phyloP scores from a whole-genome alignment of 1,140 invertebrate genomes.

The Diuraphis noxia region DNA sequence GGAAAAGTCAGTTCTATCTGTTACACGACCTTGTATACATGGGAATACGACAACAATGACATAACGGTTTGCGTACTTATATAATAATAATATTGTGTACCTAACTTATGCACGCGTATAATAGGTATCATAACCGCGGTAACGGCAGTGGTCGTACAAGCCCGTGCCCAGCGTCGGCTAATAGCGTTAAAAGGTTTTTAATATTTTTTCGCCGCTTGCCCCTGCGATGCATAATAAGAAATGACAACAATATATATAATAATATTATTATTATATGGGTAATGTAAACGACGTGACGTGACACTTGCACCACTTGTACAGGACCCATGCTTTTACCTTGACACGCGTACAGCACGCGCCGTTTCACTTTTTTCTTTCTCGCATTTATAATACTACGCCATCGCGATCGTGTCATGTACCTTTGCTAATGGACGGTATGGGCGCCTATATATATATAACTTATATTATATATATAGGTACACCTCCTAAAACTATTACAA shows the following conservation, averaged over 20 bases:
- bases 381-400: neutral
- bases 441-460: neutral
- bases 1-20: too few relatives aligned
- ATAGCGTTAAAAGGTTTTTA: conserved; percentile 50
- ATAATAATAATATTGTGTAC: too few relatives aligned
- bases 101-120: neutral
- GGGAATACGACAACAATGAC: neutral
- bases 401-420: neutral
- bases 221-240: neutral
- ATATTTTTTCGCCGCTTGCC: neutral
- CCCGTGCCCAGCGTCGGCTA: conserved; percentile 42
- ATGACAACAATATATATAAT: neutral
- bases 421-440: conserved; percentile 22
- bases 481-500: neutral
- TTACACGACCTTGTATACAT: too few relatives aligned
- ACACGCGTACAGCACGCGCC: conserved; percentile 38
- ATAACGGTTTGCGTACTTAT: neutral
- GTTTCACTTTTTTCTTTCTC: neutral
- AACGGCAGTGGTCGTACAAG: conserved; percentile 3
- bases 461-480: too few relatives aligned
- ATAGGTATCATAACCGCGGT: neutral
- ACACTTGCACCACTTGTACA: conserved; percentile 50
- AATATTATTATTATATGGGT: neutral
- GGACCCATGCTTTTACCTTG: conserved; percentile 36
- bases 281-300: conserved; percentile 27